Conservation (phyloP, 2,888 invertebrate species). For the Globia sparganii region DNA sequence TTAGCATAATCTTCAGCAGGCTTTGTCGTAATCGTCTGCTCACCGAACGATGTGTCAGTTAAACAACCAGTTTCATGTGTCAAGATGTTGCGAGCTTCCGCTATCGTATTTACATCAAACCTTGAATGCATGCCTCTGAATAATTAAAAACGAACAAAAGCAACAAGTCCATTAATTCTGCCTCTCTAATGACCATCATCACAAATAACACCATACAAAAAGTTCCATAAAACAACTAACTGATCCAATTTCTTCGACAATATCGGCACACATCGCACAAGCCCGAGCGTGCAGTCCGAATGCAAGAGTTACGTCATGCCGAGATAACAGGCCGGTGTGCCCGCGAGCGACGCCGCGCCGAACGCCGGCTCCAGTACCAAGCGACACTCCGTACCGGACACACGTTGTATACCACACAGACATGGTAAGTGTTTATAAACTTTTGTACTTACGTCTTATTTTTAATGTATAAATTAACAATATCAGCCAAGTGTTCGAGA, state of each 20-base stretch:
- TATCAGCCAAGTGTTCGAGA: background rate
- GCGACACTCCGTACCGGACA: conserved; percentile 55
- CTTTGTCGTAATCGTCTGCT: background rate
- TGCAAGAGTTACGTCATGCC: conserved; percentile 80
- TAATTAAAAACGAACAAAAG: conserved; percentile 17
- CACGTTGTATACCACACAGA: conserved; percentile 63
- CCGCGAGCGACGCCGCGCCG: conserved; percentile 34
- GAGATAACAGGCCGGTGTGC: conserved; percentile 74
- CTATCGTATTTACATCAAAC: background rate
- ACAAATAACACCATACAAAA: conserved; percentile 45
- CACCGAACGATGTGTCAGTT: background rate
- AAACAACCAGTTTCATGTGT: background rate
- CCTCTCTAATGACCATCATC: conserved; percentile 34
- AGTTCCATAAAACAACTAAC: conserved; percentile 43
- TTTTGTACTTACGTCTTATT: conserved; percentile 57
- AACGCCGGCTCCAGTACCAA: conserved; percentile 63
- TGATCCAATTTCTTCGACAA: conserved; percentile 61
- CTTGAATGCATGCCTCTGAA: background rate
- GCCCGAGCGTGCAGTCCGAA: conserved; percentile 72
- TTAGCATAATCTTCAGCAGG: background rate
- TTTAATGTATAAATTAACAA: conserved; percentile 22
- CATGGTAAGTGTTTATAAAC: conserved; percentile 78
- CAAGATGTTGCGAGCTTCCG: background rate
- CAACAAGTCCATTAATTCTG: conserved; percentile 18
- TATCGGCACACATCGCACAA: conserved; percentile 52